A percentile compares a stretch with the other conserved stretches of the same genome.
These are phyloP conservation scores for Hypsopygia costalis DNA, from an alignment of 2,888 invertebrate genomes.

Conservation along the genomic window DNA sequence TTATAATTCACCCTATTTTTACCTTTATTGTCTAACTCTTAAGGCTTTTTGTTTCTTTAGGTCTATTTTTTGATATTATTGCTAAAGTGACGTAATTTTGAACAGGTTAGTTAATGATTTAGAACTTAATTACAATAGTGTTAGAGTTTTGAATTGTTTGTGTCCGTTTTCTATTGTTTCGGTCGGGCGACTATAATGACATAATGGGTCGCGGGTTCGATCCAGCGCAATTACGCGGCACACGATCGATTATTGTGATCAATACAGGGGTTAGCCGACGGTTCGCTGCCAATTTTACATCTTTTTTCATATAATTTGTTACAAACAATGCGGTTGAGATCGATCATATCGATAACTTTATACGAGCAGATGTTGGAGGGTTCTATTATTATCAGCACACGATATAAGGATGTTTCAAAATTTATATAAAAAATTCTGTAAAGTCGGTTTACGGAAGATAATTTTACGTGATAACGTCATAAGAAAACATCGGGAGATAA, in stretches of 20 bases:
- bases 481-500: too few relatives aligned
- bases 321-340: conserved; percentile 57
- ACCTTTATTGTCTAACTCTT: conserved; percentile 4
- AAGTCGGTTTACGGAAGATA: too few relatives aligned
- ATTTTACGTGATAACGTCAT: too few relatives aligned
- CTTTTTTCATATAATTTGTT: conserved; percentile 64
- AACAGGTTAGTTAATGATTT: conserved; percentile 6
- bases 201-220: conserved; percentile 76
- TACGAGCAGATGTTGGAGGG: conserved; percentile 18
- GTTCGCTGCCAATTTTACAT: conserved; percentile 76
- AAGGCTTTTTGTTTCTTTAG: conserved; percentile 23
- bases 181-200: conserved; percentile 74
- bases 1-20: conserved; percentile 2
- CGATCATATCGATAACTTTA: conserved; percentile 44
- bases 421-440: too few relatives aligned
- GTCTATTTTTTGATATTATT: conserved; percentile 21
- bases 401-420: too few relatives aligned
- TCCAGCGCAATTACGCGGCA: conserved; percentile 77
- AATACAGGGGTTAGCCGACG: conserved; percentile 77
- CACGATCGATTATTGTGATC: conserved; percentile 81
- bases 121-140: conserved; percentile 7
- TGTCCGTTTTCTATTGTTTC: conserved; percentile 54
- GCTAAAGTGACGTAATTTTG: conserved; percentile 25
- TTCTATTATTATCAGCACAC: too few relatives aligned
- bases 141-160: conserved; percentile 23